Evolutionary conservation across 92 coral and sea anemone genomes (phyloP).

Genomic region (Epizoanthus stellaris): DNA sequence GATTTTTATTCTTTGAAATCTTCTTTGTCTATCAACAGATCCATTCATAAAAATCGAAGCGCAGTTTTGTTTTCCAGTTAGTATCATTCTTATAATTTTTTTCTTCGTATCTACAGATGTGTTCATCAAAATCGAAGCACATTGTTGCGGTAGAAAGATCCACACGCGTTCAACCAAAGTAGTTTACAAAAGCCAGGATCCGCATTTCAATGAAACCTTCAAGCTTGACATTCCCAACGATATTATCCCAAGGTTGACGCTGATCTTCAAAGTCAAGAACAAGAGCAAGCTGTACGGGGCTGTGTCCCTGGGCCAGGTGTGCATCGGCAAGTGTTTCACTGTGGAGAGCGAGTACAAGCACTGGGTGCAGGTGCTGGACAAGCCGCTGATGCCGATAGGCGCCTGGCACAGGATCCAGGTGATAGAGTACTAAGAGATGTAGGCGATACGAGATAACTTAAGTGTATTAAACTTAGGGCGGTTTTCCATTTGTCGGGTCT

Average conservation of each 20-base stretch:
- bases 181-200: constrained; percentile 61
- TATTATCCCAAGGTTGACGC: constrained; percentile 84
- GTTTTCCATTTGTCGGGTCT: too few relatives aligned
- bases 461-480: too few relatives aligned
- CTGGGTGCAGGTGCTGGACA: constrained; percentile 93
- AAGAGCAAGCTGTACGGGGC: constrained; percentile 70
- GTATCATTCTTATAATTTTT: neutral
- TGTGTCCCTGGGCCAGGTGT: constrained; percentile 72
- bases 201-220: constrained; percentile 77
- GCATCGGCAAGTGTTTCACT: constrained; percentile 86
- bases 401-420: constrained; percentile 87
- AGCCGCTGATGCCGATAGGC: constrained; percentile 88
- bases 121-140: constrained; percentile 82
- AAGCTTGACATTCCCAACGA: constrained; percentile 83
- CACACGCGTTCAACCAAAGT: constrained; percentile 78
- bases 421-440: constrained; percentile 15
- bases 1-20: too few relatives aligned
- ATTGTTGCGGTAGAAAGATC: constrained; percentile 72
- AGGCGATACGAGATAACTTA: neutral
- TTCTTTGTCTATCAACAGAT: neutral
- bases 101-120: constrained; percentile 67
- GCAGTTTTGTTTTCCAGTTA: too few relatives aligned
- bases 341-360: constrained; percentile 92
- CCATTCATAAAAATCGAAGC: neutral
- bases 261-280: constrained; percentile 82